A percentile compares a stretch with the other conserved stretches of the same genome.
Evolutionary conservation across 2,888 invertebrate genomes (phyloP).

Genomic region (Watsonalla cultraria): DNA sequence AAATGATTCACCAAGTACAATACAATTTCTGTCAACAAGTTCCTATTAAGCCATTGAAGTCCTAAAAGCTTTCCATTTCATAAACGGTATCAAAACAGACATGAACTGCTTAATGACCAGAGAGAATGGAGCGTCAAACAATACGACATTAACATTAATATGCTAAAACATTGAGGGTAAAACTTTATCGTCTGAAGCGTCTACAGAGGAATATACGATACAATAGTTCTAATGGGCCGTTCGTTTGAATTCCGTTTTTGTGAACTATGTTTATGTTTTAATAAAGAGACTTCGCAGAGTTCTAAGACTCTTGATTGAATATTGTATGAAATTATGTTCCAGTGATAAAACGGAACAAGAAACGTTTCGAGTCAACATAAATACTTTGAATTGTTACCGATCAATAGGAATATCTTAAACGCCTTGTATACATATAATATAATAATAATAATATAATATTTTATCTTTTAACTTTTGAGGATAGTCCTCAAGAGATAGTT

Average conservation of each 20-base stretch:
- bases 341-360: neutral
- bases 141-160: conserved; percentile 15
- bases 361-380: too few relatives aligned
- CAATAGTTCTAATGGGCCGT: neutral
- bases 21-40: neutral
- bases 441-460: too few relatives aligned
- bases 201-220: conserved; percentile 1
- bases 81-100: conserved; percentile 9
- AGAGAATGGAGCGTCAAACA: conserved; percentile 11
- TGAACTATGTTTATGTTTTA: neutral
- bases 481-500: too few relatives aligned
- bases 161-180: conserved; percentile 4
- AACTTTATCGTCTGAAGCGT: conserved; percentile 3
- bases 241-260: neutral
- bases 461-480: too few relatives aligned
- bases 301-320: neutral
- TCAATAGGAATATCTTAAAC: too few relatives aligned
- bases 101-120: conserved; percentile 13
- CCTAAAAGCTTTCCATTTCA: conserved; percentile 1
- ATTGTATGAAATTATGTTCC: neutral
- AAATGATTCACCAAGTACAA: neutral
- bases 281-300: neutral
- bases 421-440: too few relatives aligned
- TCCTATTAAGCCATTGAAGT: neutral
- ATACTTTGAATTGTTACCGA: too few relatives aligned